phyloP scores from a whole-genome alignment of 2,113 vertebrate species.

The Felis chaus region DNA sequence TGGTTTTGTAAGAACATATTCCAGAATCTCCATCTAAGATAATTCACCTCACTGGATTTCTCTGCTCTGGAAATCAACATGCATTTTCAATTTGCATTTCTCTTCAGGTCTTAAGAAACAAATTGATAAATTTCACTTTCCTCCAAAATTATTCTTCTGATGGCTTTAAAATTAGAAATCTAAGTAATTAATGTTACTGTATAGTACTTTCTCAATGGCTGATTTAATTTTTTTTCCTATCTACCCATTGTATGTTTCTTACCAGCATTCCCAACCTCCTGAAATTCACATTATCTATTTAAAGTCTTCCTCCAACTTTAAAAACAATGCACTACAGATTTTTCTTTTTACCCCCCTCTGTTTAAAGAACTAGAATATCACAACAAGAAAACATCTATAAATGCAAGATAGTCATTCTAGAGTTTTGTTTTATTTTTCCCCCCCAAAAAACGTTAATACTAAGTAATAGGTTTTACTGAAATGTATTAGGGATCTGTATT shows the following conservation, averaged over 20 bases:
- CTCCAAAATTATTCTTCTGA: not conserved
- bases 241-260: not conserved
- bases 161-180: slow-evolving; percentile 57
- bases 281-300: not conserved
- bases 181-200: not conserved
- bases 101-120: not conserved
- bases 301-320: not conserved
- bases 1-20: not conserved
- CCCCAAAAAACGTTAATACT: not conserved
- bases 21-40: not conserved
- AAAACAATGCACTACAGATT: not conserved
- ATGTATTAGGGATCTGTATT: not conserved
- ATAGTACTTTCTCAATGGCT: not conserved
- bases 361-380: not conserved
- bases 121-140: not conserved
- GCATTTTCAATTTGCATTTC: not conserved
- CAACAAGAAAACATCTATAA: not conserved
- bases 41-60: not conserved
- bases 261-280: not conserved
- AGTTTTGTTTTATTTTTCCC: not conserved
- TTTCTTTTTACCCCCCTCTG: not conserved
- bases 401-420: not conserved
- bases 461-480: not conserved
- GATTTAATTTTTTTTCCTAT: not conserved
- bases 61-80: not conserved